A percentile compares a stretch with the other conserved stretches of the same genome.
Conservation (phyloP, 2,888 invertebrate species). For the Mesorhabditis sp. region DNA sequence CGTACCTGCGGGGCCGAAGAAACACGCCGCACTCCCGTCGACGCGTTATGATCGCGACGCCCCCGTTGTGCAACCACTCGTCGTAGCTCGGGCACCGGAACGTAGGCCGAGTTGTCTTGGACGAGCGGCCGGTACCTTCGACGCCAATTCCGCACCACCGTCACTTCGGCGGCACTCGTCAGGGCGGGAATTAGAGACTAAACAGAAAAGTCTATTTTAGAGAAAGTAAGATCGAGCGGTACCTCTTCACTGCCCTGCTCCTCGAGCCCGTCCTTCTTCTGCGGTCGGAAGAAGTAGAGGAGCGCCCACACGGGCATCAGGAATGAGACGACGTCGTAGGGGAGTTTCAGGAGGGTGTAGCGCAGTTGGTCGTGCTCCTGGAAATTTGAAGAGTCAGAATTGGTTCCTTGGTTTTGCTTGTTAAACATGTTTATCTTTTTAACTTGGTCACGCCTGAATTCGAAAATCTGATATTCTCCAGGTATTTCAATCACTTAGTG, state of each 20-base stretch:
- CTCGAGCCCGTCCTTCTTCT: slow-evolving; percentile 17
- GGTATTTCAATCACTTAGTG: no score
- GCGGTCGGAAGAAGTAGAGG: slow-evolving; percentile 37
- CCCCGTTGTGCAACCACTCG: background rate
- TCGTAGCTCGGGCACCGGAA: background rate
- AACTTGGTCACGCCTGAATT: background rate
- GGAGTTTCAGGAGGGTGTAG: slow-evolving; percentile 32
- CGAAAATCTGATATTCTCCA: background rate
- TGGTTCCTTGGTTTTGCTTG: background rate
- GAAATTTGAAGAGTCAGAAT: slow-evolving; percentile 9
- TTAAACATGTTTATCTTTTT: background rate
- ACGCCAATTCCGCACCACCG: slow-evolving; percentile 36
- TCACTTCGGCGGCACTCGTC: slow-evolving; percentile 26
- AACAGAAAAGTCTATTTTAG: background rate
- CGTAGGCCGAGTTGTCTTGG: slow-evolving; percentile 11
- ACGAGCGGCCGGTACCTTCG: slow-evolving; percentile 39
- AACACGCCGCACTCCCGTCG: background rate
- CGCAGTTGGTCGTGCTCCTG: slow-evolving; percentile 40
- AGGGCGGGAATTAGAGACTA: slow-evolving; percentile 9
- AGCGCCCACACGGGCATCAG: slow-evolving; percentile 46
- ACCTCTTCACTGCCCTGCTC: slow-evolving; percentile 11
- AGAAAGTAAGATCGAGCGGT: background rate
- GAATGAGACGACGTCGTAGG: slow-evolving; percentile 37
- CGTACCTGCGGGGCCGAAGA: slow-evolving; percentile 3
- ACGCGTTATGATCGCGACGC: background rate